These are phyloP conservation scores for Drosophila tripunctata DNA, from an alignment of 2,888 invertebrate genomes.

Conservation along the genomic window DNA sequence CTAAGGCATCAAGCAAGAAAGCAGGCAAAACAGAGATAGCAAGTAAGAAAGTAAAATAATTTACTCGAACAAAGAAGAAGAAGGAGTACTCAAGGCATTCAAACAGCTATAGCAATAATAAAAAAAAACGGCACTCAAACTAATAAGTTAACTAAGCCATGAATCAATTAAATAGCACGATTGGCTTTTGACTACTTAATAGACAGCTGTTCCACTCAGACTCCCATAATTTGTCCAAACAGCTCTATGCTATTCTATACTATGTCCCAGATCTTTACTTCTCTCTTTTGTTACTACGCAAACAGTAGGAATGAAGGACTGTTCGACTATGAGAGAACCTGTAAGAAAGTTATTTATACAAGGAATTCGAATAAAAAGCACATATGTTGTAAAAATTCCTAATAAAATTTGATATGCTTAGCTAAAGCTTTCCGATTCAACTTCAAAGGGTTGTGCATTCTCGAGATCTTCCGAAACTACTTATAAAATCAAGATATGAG, in stretches of 20 bases:
- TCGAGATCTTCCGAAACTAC: too few species aligned
- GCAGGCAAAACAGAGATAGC: neutral
- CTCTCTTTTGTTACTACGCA: neutral
- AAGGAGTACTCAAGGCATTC: constrained; percentile 6
- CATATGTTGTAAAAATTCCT: too few species aligned
- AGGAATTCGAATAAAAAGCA: too few species aligned
- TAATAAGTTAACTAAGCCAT: constrained; percentile 23
- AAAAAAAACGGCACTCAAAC: constrained; percentile 7
- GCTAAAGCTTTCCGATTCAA: too few species aligned
- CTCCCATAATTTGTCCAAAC: constrained; percentile 28
- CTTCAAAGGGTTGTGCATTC: too few species aligned
- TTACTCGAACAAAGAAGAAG: constrained; percentile 10
- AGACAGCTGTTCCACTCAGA: constrained; percentile 24
- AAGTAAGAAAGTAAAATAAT: constrained; percentile 1
- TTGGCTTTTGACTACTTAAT: constrained; percentile 37
- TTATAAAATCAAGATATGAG: too few species aligned
- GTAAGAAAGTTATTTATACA: neutral
- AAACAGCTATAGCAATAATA: too few species aligned
- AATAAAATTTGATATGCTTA: too few species aligned
- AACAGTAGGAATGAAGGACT: neutral
- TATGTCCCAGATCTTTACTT: neutral
- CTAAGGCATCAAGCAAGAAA: neutral
- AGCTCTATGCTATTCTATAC: constrained; percentile 6
- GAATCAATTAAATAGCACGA: constrained; percentile 44
- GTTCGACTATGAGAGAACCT: neutral